Evolutionary conservation across 2,797 vertebrate species (phyloP).

Genomic region (Amblyraja radiata): DNA sequence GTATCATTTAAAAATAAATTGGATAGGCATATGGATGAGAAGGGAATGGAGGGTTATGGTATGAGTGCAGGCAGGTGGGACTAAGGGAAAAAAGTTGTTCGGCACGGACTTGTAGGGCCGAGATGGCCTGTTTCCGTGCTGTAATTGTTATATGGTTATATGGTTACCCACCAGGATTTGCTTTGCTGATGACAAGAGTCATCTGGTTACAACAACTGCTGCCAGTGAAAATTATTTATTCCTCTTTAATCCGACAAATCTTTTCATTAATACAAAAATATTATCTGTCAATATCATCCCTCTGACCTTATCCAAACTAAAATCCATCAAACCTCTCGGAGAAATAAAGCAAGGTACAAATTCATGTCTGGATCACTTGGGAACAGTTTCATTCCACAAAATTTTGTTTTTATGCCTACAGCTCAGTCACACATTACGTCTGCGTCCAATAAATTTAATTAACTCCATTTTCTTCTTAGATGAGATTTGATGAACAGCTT

Average conservation of each 20-base stretch:
- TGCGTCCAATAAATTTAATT: background rate
- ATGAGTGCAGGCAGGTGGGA: too few species aligned
- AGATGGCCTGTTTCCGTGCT: too few species aligned
- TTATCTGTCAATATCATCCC: background rate
- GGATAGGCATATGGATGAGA: too few species aligned
- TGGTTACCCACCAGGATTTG: too few species aligned
- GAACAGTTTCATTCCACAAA: background rate
- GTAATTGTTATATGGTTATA: too few species aligned
- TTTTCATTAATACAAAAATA: background rate
- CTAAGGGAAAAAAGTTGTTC: too few species aligned
- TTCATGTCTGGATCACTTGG: background rate
- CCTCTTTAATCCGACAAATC: background rate
- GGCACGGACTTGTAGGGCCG: too few species aligned
- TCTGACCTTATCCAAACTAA: background rate
- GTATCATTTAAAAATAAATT: too few species aligned
- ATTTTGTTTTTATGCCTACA: background rate
- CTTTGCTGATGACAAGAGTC: background rate
- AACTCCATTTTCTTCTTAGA: background rate
- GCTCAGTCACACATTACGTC: background rate
- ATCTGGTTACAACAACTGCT: background rate
- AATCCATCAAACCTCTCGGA: background rate
- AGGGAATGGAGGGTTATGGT: too few species aligned
- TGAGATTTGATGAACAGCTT: background rate
- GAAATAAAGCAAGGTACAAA: background rate
- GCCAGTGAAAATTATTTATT: background rate